Conservation (phyloP, 2,797 vertebrate genomes). For the Cichlasoma orientale region DNA sequence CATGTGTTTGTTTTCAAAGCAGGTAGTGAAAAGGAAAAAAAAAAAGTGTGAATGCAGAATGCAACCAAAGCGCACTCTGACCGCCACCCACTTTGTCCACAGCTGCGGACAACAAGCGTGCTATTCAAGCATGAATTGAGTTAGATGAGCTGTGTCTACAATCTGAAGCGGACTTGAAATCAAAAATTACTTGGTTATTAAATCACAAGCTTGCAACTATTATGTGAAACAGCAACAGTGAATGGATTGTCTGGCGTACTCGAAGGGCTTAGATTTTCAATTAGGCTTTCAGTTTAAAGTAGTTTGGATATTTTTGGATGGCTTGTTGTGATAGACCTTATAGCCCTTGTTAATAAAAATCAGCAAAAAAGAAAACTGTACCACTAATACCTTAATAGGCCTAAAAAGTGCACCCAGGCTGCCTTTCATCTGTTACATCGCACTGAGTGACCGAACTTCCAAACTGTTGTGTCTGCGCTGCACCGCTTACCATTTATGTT, state of each 20-base stretch:
- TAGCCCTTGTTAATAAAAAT: not conserved
- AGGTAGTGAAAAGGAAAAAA: not conserved
- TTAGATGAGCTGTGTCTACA: not conserved
- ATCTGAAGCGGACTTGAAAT: not conserved
- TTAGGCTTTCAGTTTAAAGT: not conserved
- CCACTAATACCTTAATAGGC: constrained; percentile 16
- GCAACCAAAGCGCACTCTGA: not conserved
- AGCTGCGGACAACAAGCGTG: not conserved
- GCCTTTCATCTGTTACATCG: constrained; percentile 29
- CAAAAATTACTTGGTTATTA: not conserved
- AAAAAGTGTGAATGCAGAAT: constrained; percentile 6
- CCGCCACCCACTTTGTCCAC: constrained; percentile 34
- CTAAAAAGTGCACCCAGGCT: constrained; percentile 25
- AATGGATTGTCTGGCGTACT: not conserved
- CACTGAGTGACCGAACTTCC: constrained; percentile 21
- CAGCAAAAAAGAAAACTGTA: not conserved
- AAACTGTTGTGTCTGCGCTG: constrained; percentile 29
- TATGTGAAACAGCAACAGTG: not conserved
- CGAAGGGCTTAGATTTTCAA: not conserved
- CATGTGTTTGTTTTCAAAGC: constrained; percentile 20
- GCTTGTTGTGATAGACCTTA: not conserved
- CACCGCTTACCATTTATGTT: constrained; percentile 91
- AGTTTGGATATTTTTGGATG: not conserved
- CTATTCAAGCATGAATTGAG: constrained; percentile 1
- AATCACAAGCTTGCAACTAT: not conserved